Percentiles rank a stretch among this genome's conserved stretches.
These are phyloP conservation scores for Tigriopus japonicus DNA, from an alignment of 1,140 invertebrate genomes.

Conservation along the genomic window DNA sequence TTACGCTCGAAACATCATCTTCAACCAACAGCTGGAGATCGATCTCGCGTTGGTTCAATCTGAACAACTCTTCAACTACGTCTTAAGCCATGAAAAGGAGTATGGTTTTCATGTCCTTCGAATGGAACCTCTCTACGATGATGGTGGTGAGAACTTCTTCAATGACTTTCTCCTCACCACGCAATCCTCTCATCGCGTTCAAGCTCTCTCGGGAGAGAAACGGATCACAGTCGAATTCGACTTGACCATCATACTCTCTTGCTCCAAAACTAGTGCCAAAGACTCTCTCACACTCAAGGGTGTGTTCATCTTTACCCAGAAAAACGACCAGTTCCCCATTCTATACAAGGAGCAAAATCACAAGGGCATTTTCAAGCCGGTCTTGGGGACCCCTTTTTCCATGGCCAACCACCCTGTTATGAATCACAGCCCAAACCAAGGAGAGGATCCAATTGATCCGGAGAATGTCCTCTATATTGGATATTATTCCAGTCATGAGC, in stretches of 20 bases:
- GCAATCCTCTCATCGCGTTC: no score
- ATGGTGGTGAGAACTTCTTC: no score
- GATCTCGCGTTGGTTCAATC: slow-evolving; percentile 40
- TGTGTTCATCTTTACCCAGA: no score
- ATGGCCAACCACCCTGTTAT: slow-evolving; percentile 9
- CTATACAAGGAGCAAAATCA: no score
- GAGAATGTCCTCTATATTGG: slow-evolving; percentile 52
- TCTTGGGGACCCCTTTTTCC: slow-evolving; percentile 32
- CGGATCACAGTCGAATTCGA: no score
- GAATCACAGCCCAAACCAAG: slow-evolving; percentile 13
- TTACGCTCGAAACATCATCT: slow-evolving; percentile 55
- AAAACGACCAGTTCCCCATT: no score
- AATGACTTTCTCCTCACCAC: no score
- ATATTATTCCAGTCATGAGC: slow-evolving; percentile 52
- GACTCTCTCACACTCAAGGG: no score
- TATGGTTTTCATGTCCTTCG: slow-evolving; percentile 47
- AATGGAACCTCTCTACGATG: slow-evolving; percentile 35
- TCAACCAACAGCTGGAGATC: slow-evolving; percentile 38
- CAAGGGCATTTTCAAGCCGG: no score
- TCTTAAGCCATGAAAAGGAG: slow-evolving; percentile 44
- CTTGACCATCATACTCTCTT: no score
- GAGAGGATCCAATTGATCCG: slow-evolving; percentile 20
- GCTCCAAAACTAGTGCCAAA: no score
- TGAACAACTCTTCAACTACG: slow-evolving; percentile 47
- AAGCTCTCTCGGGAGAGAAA: no score